phyloP scores from a whole-genome alignment of 2,888 invertebrate genomes.

The Cryptocephalus primarius region DNA sequence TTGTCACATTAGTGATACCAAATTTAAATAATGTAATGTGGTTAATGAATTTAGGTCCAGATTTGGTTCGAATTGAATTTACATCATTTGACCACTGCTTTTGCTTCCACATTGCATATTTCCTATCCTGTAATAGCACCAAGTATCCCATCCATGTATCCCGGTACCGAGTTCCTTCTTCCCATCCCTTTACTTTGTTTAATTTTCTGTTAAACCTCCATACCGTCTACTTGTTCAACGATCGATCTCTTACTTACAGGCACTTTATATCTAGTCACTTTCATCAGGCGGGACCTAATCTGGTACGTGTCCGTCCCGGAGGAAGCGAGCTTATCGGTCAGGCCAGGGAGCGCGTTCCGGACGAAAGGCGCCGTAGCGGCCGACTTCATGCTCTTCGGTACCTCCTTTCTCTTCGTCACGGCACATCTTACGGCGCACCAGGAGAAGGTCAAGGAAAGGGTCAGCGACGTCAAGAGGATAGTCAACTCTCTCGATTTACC shows the following conservation, averaged over 20 bases:
- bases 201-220: too few species aligned
- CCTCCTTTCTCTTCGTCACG: constrained; percentile 89
- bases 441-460: constrained; percentile 75
- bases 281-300: constrained; percentile 81
- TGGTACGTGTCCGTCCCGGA: constrained; percentile 94
- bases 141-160: too few species aligned
- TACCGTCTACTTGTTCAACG: too few species aligned
- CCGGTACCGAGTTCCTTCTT: too few species aligned
- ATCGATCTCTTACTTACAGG: constrained; percentile 44
- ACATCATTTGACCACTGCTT: too few species aligned
- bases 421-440: constrained; percentile 92
- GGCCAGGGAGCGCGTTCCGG: constrained; percentile 80
- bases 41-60: too few species aligned
- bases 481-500: constrained; percentile 73
- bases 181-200: too few species aligned
- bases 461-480: constrained; percentile 77
- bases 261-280: constrained; percentile 79
- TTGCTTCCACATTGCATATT: too few species aligned
- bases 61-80: too few species aligned
- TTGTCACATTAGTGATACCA: too few species aligned
- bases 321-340: constrained; percentile 75
- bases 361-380: constrained; percentile 95
- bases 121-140: too few species aligned
- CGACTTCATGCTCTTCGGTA: constrained; percentile 87
- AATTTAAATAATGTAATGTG: too few species aligned